Evolutionary conservation across 2,113 vertebrate genomes (phyloP).

Genomic region (Patagioenas fasciata): DNA sequence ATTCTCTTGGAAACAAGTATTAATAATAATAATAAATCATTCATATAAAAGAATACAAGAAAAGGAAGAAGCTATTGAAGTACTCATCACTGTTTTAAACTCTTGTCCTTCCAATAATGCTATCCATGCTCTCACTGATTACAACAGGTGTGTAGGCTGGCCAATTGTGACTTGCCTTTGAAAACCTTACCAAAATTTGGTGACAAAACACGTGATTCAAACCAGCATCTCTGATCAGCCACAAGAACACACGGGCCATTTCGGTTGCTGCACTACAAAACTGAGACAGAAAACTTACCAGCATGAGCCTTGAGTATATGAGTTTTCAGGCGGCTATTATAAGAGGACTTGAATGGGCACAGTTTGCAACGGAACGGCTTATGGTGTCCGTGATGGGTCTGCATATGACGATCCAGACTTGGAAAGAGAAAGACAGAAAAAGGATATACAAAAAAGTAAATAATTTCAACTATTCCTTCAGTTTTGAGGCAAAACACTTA

Average conservation of each 20-base stretch:
- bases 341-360: conserved; percentile 98
- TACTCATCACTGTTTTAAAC: neutral
- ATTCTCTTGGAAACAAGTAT: neutral
- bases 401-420: conserved; percentile 96
- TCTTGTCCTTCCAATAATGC: neutral
- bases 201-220: neutral
- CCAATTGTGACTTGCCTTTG: neutral
- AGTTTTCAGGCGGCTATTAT: conserved; percentile 95
- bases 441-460: neutral
- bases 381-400: conserved; percentile 96
- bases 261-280: conserved; percentile 2
- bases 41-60: neutral
- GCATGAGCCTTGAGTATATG: conserved; percentile 95
- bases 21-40: neutral
- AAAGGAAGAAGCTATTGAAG: neutral
- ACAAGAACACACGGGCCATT: neutral
- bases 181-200: conserved; percentile 28
- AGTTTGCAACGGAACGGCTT: conserved; percentile 98
- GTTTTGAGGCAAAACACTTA: neutral
- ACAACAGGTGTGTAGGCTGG: neutral
- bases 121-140: neutral
- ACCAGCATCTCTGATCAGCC: neutral
- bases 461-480: neutral
- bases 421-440: neutral
- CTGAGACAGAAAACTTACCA: conserved; percentile 78